Percentiles rank a stretch among this genome's conserved stretches.
Conservation (phyloP, 2,888 invertebrate species). For the Diachrysia chrysitis region DNA sequence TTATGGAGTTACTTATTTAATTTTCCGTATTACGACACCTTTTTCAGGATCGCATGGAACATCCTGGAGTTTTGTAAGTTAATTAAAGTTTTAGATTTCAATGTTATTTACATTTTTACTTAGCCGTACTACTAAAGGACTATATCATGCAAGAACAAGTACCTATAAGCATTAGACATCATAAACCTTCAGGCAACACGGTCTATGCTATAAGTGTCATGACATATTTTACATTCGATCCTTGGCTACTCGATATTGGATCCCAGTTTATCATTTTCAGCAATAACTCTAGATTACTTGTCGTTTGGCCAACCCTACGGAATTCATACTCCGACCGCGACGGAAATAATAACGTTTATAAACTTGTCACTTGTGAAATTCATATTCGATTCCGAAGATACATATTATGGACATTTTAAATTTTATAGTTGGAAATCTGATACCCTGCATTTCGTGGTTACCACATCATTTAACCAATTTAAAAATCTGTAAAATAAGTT, state of each 20-base stretch:
- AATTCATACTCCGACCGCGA: not conserved
- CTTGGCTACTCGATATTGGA: not conserved
- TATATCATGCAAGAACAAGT: no score
- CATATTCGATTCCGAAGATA: slow-evolving; percentile 2
- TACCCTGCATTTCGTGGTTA: not conserved
- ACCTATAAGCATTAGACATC: not conserved
- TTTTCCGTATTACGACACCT: slow-evolving; percentile 12
- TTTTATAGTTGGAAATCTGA: not conserved
- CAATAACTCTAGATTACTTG: slow-evolving; percentile 1
- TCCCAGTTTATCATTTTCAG: slow-evolving; percentile 4
- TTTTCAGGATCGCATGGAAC: not conserved
- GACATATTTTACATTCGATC: slow-evolving; percentile 3
- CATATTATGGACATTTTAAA: not conserved
- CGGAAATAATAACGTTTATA: slow-evolving; percentile 4
- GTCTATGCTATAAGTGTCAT: not conserved
- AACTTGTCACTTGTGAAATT: slow-evolving; percentile 4
- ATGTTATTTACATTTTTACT: not conserved
- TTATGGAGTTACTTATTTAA: slow-evolving; percentile 9
- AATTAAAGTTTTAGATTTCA: not conserved
- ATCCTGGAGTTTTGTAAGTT: not conserved
- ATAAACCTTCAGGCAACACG: not conserved
- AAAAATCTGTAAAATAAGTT: not conserved
- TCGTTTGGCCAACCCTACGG: not conserved
- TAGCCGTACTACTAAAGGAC: no score
- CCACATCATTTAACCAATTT: not conserved